These are phyloP conservation scores for Platichthys stellatus DNA, from an alignment of 2,113 vertebrate species.

Conservation along the genomic window DNA sequence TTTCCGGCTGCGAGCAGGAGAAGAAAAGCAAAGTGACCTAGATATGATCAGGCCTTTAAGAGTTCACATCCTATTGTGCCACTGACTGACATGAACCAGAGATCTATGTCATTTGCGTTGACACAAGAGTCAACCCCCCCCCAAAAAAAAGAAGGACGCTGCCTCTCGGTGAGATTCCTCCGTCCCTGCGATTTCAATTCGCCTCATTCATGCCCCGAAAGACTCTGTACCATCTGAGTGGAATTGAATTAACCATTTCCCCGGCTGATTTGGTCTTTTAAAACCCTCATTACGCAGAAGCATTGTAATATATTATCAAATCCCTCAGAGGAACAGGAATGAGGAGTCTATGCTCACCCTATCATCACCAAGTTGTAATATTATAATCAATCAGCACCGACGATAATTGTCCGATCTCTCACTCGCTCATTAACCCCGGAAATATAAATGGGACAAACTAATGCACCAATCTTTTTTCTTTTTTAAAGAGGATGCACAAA, in stretches of 20 bases:
- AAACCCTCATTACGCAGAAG: slow-evolving; percentile 76
- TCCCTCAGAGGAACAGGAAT: slow-evolving; percentile 70
- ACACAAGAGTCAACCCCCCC: slow-evolving; percentile 50
- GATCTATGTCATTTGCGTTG: slow-evolving; percentile 53
- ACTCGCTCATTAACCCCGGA: slow-evolving; percentile 74
- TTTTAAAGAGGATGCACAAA: slow-evolving; percentile 47
- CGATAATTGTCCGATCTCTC: slow-evolving; percentile 79
- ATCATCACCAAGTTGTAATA: slow-evolving; percentile 75
- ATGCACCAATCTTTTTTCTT: slow-evolving; percentile 44
- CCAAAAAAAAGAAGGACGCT: slow-evolving; percentile 45
- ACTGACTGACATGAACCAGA: slow-evolving; percentile 53
- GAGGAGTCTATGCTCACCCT: slow-evolving; percentile 67
- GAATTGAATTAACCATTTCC: slow-evolving; percentile 80
- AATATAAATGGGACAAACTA: slow-evolving; percentile 75
- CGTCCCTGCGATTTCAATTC: slow-evolving; percentile 46
- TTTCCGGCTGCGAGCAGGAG: no score
- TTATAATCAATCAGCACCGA: slow-evolving; percentile 80
- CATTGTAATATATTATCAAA: slow-evolving; percentile 77
- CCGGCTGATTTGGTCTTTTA: slow-evolving; percentile 73
- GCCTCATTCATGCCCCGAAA: slow-evolving; percentile 51
- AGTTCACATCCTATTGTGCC: slow-evolving; percentile 41
- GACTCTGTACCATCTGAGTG: slow-evolving; percentile 57
- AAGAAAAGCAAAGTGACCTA: slow-evolving; percentile 39
- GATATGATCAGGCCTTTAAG: slow-evolving; percentile 55
- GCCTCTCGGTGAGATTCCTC: slow-evolving; percentile 34